Conservation (phyloP, 2,888 invertebrate species). For the Drosophila formosana region DNA sequence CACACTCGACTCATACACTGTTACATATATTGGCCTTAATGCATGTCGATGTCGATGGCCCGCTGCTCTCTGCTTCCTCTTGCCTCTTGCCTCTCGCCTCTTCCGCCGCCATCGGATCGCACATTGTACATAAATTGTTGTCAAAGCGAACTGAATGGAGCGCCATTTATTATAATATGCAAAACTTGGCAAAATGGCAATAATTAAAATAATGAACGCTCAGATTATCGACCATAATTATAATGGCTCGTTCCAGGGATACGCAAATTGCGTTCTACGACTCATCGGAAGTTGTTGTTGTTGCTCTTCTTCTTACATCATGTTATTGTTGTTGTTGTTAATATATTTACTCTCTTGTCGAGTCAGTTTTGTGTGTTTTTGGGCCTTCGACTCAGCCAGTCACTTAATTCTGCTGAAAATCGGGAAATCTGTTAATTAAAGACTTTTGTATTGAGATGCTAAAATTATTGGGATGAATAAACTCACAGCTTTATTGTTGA, state of each 20-base stretch:
- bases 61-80: neutral
- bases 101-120: neutral
- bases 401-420: neutral
- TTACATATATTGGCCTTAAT: constrained; percentile 15
- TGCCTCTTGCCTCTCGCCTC: neutral
- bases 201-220: constrained; percentile 80
- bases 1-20: neutral
- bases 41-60: constrained; percentile 19
- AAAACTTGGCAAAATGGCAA: constrained; percentile 75
- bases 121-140: constrained; percentile 64
- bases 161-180: constrained; percentile 78
- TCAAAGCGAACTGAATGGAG: constrained; percentile 62
- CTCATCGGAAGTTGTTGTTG: neutral
- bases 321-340: constrained; percentile 5
- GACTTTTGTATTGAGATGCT: neutral
- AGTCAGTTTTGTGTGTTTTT: neutral
- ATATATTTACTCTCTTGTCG: neutral
- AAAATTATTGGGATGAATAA: neutral
- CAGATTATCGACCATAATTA: constrained; percentile 79
- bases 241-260: constrained; percentile 64
- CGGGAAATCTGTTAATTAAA: neutral
- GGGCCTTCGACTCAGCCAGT: neutral
- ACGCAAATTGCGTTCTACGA: constrained; percentile 37
- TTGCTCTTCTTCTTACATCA: neutral
- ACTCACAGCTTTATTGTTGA: neutral